A percentile compares a stretch with the other conserved stretches of the same genome.
Conservation (phyloP, 2,113 vertebrate species). For the Empidonax traillii region DNA sequence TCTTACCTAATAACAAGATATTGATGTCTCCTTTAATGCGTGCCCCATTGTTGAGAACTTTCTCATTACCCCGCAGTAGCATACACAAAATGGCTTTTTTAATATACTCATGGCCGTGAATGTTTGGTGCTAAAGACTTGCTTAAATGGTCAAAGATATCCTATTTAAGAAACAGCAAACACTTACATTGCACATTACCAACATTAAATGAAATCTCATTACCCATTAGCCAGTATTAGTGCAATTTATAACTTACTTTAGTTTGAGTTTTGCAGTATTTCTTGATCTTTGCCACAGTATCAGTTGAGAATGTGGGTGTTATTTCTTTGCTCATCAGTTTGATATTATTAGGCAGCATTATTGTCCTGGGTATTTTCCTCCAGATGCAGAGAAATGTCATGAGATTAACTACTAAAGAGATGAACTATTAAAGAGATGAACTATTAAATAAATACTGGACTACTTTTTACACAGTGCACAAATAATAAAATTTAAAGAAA, state of each 20-base stretch:
- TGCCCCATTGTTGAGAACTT: conserved; percentile 77
- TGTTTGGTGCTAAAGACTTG: conserved; percentile 78
- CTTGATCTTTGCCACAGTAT: conserved; percentile 81
- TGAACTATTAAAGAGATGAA: conserved; percentile 69
- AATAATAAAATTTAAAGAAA: not conserved
- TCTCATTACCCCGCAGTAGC: conserved; percentile 80
- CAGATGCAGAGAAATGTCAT: conserved; percentile 40
- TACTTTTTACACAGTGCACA: conserved; percentile 42
- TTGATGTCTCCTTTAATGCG: conserved; percentile 81
- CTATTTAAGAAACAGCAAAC: conserved; percentile 79
- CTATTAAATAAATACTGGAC: conserved; percentile 61
- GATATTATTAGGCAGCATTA: conserved; percentile 72
- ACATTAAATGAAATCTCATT: conserved; percentile 73
- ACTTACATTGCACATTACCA: conserved; percentile 75
- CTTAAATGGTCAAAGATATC: conserved; percentile 83
- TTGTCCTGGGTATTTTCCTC: conserved; percentile 59
- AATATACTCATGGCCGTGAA: conserved; percentile 80
- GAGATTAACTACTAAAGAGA: conserved; percentile 52
- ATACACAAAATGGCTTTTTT: conserved; percentile 84
- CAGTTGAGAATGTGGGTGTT: conserved; percentile 72
- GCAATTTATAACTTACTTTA: conserved; percentile 75
- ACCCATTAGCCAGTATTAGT: conserved; percentile 66
- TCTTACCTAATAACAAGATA: conserved; percentile 85
- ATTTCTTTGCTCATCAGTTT: conserved; percentile 82
- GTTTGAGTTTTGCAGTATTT: conserved; percentile 82